Evolutionary conservation across 2,888 invertebrate species (phyloP).

Genomic region (Anoncus sp.): DNA sequence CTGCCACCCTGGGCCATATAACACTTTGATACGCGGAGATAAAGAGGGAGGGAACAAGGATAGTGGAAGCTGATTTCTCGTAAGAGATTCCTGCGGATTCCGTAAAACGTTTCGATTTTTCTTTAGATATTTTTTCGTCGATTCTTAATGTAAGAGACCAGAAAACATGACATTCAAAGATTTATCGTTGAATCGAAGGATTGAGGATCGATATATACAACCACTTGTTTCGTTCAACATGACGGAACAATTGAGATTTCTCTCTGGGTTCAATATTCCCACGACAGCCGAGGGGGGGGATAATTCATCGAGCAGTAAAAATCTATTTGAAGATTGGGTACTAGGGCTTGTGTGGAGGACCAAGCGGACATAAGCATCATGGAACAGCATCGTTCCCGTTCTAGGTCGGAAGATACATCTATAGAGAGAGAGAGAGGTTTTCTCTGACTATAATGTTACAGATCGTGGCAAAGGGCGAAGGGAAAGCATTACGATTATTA

Average conservation of each 20-base stretch:
- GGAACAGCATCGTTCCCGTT: no score
- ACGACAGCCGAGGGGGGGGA: conserved; percentile 58
- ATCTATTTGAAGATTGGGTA: conserved; percentile 75
- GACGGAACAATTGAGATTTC: conserved; percentile 55
- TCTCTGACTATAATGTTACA: conserved; percentile 30
- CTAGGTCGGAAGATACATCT: conserved; percentile 56
- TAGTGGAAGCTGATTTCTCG: conserved; percentile 38
- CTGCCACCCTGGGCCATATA: conserved; percentile 14
- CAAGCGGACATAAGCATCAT: not conserved
- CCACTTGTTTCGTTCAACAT: not conserved
- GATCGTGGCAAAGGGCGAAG: conserved; percentile 67
- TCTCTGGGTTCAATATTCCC: conserved; percentile 47
- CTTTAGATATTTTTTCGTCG: no score
- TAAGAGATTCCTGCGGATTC: conserved; percentile 39
- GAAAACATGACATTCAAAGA: not conserved
- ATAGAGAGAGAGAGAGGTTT: conserved; percentile 35
- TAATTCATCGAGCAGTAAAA: conserved; percentile 75
- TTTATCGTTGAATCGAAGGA: not conserved
- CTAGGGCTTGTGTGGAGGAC: no score
- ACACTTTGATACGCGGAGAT: conserved; percentile 37
- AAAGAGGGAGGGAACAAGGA: conserved; percentile 44
- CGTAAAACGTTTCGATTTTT: no score
- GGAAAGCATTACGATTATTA: conserved; percentile 83
- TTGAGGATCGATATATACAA: not conserved
- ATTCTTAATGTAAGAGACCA: no score